phyloP scores from a whole-genome alignment of 1,140 invertebrate species.

The Tetramorium simillimum region DNA sequence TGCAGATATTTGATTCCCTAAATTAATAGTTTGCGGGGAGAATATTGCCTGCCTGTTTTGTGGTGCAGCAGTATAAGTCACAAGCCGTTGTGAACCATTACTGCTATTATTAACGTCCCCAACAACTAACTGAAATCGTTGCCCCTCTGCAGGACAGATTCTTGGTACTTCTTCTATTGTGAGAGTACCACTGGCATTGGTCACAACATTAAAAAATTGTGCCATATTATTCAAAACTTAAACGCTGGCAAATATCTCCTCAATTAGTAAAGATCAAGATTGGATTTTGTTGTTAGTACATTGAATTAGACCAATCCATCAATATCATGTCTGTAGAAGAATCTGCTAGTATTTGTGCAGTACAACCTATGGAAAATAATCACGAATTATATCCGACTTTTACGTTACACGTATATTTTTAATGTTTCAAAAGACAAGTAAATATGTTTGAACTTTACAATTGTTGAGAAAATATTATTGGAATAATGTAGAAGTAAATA shows the following conservation, averaged over 20 bases:
- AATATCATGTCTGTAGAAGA: slow-evolving; percentile 77
- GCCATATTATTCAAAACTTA: slow-evolving; percentile 82
- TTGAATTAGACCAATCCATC: slow-evolving; percentile 75
- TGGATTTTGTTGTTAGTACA: slow-evolving; percentile 69
- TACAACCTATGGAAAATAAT: slow-evolving; percentile 78
- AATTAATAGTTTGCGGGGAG: slow-evolving; percentile 78
- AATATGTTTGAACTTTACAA: slow-evolving; percentile 26
- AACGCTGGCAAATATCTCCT: slow-evolving; percentile 68
- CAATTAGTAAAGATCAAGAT: slow-evolving; percentile 67
- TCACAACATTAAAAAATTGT: slow-evolving; percentile 83
- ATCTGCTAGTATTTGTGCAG: slow-evolving; percentile 72
- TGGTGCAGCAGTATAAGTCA: slow-evolving; percentile 78
- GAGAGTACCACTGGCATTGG: slow-evolving; percentile 80
- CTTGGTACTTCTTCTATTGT: slow-evolving; percentile 80
- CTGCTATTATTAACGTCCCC: slow-evolving; percentile 81
- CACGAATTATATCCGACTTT: slow-evolving; percentile 18
- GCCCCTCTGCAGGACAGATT: slow-evolving; percentile 80
- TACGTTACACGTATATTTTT: slow-evolving; percentile 26
- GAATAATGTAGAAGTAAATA: slow-evolving; percentile 40
- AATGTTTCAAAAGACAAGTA: slow-evolving; percentile 6
- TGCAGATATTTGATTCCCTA: slow-evolving; percentile 76
- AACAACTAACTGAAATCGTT: slow-evolving; percentile 81
- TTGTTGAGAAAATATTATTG: slow-evolving; percentile 5
- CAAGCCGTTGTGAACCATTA: slow-evolving; percentile 74
- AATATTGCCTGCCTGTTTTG: slow-evolving; percentile 78